Evolutionary conservation across 2,797 vertebrate species (phyloP), one percentile per base, ranked within the genome.

Genomic region (Tolypeutes matacus): DNA sequence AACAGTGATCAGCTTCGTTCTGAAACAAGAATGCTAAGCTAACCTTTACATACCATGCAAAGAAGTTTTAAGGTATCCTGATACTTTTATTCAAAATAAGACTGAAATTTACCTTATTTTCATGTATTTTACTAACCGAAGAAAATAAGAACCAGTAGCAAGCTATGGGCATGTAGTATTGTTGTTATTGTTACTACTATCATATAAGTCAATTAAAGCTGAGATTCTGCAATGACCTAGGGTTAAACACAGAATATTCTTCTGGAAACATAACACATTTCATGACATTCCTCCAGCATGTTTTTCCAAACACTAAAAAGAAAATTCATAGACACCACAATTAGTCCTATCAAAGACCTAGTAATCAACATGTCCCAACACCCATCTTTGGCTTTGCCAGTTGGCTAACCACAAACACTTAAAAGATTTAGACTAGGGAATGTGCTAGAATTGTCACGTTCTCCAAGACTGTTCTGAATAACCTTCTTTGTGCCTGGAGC

Each of bases 71-170:
- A 11, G 34, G 49, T 65, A 96, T 62, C 51, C 62, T 89, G 51
- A 83, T n/a, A n/a, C 5, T 89, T 91, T 94, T 83, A 90, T 72
- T 96, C 39, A 87, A 93, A 84, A 42, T 72, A 92, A 90, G 20
- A 64, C 15, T 51, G 31, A 82, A 78, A 73, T 73, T 46, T 73
- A n/a, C 49, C 34, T 81, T 78, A 51, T 89, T 93, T 89, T 90
- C 42, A 58, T 49, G 13, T 78, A 87, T 91, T 90, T 86, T 39
- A 76, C 56, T 82, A 34, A 7, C 60, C 65, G n/a, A 82, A 36
- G n/a, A 94, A 91, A 93, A 17, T 14, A 36, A 89, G 81, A 93
- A 81, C 15, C 21, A 83, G 46, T 8, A n/a, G 81, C 36, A 91
- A 39, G 31, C 31, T 62, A 10, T 18, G 29, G 12, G 53, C 76